Evolutionary conservation across 2,797 vertebrate species (phyloP), one percentile per base, ranked within the genome.

Genomic region (Enteromius treurensis): DNA sequence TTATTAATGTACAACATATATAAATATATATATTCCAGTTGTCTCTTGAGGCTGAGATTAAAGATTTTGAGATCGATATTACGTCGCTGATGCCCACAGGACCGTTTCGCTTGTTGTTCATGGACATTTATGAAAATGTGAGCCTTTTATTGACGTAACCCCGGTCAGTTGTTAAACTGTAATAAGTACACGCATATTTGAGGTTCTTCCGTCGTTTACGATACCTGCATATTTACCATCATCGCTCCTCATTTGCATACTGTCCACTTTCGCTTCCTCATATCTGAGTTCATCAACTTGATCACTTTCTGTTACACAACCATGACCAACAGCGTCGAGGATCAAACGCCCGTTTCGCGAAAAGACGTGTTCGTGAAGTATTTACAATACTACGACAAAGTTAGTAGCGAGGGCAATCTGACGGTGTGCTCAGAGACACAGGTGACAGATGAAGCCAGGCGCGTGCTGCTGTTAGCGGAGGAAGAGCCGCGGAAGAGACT

Each of bases 241-340:
- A 75, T 40, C 64, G 11, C 60, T 53, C 32, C 58, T 77, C 67
- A 86, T 84, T 86, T 84, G 78, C 85, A 80, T 83, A 81, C 77
- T 23, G 78, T 79, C 51, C 55, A 77, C 81, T 87, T 87, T 90
- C 64, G 89, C 90, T 92, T 93, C 91, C 92, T 92, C 51, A 29
- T 74, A 23, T 8, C 10, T 6, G 34, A 74, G 5, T 62, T 34
- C 26, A 55, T 47, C 62, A 53, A 53, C 49, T 83, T 49, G 69
- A 62, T 74, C 45, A 68, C 64, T 19, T 80, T 34, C 49, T 37
- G 81, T 29, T 42, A 42, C 21, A 21, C 53, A 49, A 83, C 42
- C 83, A 93, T 92, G 92, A 91, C 88, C 87, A 87, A 90, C 88
- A 85, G 77, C 0, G 60, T 77, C 67, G 86, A 70, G 42, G 89